These are phyloP conservation scores for Xestobium rufovillosum DNA, from an alignment of 2,888 invertebrate species.

Conservation along the genomic window DNA sequence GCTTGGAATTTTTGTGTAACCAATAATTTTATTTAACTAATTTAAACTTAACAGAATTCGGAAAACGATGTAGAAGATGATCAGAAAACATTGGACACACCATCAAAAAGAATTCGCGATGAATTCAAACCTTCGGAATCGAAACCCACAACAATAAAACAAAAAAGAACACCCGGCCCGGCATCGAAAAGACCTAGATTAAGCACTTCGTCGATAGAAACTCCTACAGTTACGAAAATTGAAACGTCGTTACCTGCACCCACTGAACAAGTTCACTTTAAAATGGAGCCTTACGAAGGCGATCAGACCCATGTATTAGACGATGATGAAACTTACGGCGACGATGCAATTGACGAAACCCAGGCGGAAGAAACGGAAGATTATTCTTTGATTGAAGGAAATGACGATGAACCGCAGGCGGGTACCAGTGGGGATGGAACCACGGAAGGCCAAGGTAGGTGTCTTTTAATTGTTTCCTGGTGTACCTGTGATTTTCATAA, in stretches of 20 bases:
- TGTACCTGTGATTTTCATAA: too few species aligned
- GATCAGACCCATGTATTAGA: slow-evolving; percentile 29
- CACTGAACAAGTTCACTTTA: slow-evolving; percentile 33
- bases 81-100: too few species aligned
- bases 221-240: not conserved
- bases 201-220: not conserved
- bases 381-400: slow-evolving; percentile 38
- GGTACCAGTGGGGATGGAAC: slow-evolving; percentile 39
- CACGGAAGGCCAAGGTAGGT: slow-evolving; percentile 43
- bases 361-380: slow-evolving; percentile 37
- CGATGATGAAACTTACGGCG: slow-evolving; percentile 34
- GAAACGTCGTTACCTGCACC: not conserved
- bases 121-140: too few species aligned
- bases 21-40: too few species aligned
- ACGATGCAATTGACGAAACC: slow-evolving; percentile 33
- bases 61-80: too few species aligned
- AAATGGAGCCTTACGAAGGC: slow-evolving; percentile 41
- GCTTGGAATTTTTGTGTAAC: too few species aligned
- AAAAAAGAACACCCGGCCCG: slow-evolving; percentile 20
- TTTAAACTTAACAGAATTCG: too few species aligned
- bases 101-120: too few species aligned
- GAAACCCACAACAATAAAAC: too few species aligned
- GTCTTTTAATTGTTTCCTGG: slow-evolving; percentile 10
- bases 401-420: slow-evolving; percentile 38
- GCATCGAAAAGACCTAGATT: slow-evolving; percentile 20